Evolutionary conservation across 2,888 invertebrate genomes (phyloP), one percentile per base, ranked within the genome.

Genomic region (Thereva unica): DNA sequence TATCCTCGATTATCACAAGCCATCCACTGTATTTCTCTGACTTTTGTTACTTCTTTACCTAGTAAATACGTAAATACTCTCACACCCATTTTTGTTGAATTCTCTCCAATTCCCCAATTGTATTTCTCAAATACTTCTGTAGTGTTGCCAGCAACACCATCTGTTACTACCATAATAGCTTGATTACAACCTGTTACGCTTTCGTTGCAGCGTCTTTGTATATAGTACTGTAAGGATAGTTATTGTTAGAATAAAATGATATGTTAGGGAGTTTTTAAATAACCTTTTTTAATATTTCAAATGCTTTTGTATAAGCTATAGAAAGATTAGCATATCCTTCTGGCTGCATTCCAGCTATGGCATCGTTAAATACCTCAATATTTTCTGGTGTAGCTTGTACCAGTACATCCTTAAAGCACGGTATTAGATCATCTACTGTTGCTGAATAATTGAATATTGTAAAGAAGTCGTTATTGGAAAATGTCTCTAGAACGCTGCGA

Each of bases 391-490:
- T 95, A 0, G 94, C 95, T 82, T 95, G 90, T 5, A 98, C 92
- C 10, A 98, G 82, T 55, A 86, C 87, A 64, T 89, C 87, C 52
- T 88, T 86, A 78, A 95, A 96, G 80, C 98, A 99, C 0, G 87
- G 84, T 37, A 97, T 91, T 4, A 94, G 86, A 73, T 91, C 89
- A 5, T 85, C 78, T 0, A 91, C 87, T 0, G 82, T 84, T 49
- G 89, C 87, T 73, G 93, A 92, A 74, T 89, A 92, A 77, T 88
- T 88, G 73, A 93, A 88, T 38, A 99, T 90, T 75, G 97, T 97
- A 66, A 99, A 92, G 78, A 92, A 97, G 80, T 99, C 99, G 79
- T 99, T 97, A 78, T 98, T 97, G 5, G 95, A 96, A 56, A 99
- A 87, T 0, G 99, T 98, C 70, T 95, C 93, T 74, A 99, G 81